Percentiles rank a stretch among this genome's conserved stretches.
These are phyloP conservation scores for Otus sunia DNA, from an alignment of 2,113 vertebrate genomes.

Conservation along the genomic window DNA sequence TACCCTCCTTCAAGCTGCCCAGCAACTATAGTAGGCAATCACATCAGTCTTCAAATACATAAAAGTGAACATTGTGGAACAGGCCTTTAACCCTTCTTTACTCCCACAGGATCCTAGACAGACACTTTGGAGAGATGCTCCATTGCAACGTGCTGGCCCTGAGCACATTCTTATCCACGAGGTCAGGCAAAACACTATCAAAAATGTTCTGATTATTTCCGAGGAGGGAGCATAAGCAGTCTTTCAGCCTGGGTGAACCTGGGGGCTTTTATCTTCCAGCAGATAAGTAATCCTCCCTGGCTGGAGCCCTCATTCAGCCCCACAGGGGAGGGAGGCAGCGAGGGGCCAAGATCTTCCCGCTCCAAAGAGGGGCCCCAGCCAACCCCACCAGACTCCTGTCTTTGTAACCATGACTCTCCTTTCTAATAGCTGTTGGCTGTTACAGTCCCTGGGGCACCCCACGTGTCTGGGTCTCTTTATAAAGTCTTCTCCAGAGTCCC, in stretches of 20 bases:
- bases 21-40: not conserved
- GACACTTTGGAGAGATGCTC: not conserved
- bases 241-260: not conserved
- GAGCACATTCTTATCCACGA: not conserved
- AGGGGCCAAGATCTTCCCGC: not conserved
- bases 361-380: not conserved
- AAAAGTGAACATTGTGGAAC: not conserved
- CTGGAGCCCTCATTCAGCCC: not conserved
- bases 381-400: not conserved
- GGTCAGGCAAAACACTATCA: not conserved
- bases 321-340: not conserved
- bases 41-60: not conserved
- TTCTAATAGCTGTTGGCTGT: not conserved
- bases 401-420: not conserved
- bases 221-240: not conserved
- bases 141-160: fast-evolving
- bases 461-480: not conserved
- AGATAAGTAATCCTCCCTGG: not conserved
- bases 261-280: not conserved
- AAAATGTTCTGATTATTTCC: not conserved
- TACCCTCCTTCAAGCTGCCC: not conserved
- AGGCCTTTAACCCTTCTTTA: not conserved
- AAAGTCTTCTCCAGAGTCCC: not conserved
- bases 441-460: not conserved
- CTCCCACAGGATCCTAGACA: not conserved